Base-by-base conservation (phyloP, 2,888 invertebrate species). In the Penaeus monodon region DNA sequence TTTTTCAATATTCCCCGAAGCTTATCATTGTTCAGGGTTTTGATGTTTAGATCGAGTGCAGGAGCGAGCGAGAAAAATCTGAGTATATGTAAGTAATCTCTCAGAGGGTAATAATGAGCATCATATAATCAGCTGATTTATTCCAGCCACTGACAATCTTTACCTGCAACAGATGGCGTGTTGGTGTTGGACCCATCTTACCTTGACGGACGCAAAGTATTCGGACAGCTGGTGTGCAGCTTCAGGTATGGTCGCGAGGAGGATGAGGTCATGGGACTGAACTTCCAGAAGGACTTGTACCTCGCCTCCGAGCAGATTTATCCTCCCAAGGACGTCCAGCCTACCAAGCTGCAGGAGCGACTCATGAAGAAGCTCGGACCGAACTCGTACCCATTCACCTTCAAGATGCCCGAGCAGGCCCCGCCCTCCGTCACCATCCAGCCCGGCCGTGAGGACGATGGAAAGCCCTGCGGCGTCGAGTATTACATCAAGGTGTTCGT, bases 341-440 rank as follows among this genome's bases (percentile, higher is more conserved):
- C 70, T 14, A 29, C 70, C 27, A 70, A 70, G 24, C 14, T 70
- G 70, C 57, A 97, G 94, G 97, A 98, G 91, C 94, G 98, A 63
- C 93, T 98, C 83, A 92, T 97, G 73, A 96, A 96, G 92, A 98
- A 98, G 93, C 93, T 98, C 76, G 98, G 98, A 0, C 93, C 95
- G 0, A 95, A 95, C 92, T 97, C 97, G 3, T 95, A 95, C 91
- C 97, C 98, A 12, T 98, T 98, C 92, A 95, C 95, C 57, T 95
- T 98, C 93, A 94, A 94, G 90, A 94, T 98, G 91, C 96, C 96
- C 90, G 94, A 95, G 73, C 96, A 95, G 91, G 96, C 98, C 0
- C 98, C 98, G 8, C 96, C 97, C 24, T 98, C 98, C 70, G 97
- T 98, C 65, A 97, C 96, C 1, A 94, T 98, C 90, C 98, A 98